Conservation (phyloP, 2,113 vertebrate genomes). For the Uria aalge region DNA sequence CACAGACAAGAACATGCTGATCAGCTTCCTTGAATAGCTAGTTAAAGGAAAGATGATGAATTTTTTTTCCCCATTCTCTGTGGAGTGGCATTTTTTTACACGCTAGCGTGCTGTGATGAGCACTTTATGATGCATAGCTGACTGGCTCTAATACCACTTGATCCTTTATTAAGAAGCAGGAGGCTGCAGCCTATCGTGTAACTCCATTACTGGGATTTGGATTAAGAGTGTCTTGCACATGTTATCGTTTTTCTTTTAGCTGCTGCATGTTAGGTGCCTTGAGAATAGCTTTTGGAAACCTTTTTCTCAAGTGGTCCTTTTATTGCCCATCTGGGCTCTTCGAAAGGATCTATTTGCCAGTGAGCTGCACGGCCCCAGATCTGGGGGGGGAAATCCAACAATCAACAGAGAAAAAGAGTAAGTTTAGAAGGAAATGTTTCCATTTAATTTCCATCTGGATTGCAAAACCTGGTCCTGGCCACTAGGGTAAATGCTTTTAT, state of each 20-base stretch:
- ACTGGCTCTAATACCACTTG: constrained; percentile 36
- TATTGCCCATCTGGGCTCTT: neutral
- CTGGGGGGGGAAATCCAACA: neutral
- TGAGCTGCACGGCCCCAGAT: neutral
- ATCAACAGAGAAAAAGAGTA: neutral
- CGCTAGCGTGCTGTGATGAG: neutral
- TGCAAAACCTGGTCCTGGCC: neutral
- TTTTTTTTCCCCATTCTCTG: neutral
- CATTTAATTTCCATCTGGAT: neutral
- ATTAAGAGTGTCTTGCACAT: constrained; percentile 41
- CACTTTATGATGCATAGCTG: constrained; percentile 3
- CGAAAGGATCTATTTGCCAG: neutral
- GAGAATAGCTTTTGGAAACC: neutral
- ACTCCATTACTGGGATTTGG: constrained; percentile 62
- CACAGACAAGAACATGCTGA: neutral
- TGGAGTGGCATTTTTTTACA: neutral
- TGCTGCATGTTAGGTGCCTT: neutral
- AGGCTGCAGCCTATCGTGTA: neutral
- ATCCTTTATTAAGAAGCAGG: constrained; percentile 48
- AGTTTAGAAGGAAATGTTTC: neutral
- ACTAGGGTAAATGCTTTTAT: neutral
- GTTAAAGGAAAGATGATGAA: neutral
- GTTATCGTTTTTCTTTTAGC: constrained; percentile 14
- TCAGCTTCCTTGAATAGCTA: neutral
- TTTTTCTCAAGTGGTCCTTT: neutral